Percentiles rank a stretch among this genome's conserved stretches.
Evolutionary conservation across 2,113 vertebrate genomes (phyloP).

Genomic region (Rhagologus leucostigma): DNA sequence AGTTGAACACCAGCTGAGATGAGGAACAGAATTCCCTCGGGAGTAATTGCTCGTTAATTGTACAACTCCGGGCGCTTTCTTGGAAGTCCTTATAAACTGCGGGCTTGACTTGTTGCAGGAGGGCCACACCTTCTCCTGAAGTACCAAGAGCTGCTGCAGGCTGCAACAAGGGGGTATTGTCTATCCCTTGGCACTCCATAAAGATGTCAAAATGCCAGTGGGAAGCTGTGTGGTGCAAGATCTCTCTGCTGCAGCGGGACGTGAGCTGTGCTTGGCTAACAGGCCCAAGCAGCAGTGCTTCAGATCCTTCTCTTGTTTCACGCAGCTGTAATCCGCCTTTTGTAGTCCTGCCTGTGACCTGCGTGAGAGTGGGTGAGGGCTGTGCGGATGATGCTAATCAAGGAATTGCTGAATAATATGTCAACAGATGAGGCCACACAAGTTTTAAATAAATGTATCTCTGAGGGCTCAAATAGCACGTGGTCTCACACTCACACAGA

Average conservation of each 20-base stretch:
- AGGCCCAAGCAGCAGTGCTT: background rate
- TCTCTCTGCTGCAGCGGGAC: background rate
- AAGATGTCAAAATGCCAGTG: background rate
- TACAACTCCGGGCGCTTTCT: background rate
- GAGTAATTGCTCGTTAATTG: conserved; percentile 34
- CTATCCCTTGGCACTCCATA: background rate
- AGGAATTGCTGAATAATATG: background rate
- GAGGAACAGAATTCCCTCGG: background rate
- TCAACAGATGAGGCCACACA: background rate
- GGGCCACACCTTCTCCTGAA: background rate
- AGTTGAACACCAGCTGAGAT: background rate
- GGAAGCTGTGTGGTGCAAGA: background rate
- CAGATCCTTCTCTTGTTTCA: background rate
- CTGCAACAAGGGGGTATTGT: background rate
- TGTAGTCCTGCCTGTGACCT: background rate
- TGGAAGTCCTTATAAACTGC: background rate
- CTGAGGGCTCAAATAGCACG: background rate
- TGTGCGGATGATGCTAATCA: background rate
- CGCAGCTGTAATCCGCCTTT: background rate
- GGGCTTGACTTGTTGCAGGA: background rate
- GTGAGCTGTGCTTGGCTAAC: background rate
- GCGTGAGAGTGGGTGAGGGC: background rate
- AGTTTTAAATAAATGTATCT: background rate
- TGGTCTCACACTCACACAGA: background rate
- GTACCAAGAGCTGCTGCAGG: background rate